phyloP scores from a whole-genome alignment of 2,113 vertebrate species.

The Mormyrus iriodes region DNA sequence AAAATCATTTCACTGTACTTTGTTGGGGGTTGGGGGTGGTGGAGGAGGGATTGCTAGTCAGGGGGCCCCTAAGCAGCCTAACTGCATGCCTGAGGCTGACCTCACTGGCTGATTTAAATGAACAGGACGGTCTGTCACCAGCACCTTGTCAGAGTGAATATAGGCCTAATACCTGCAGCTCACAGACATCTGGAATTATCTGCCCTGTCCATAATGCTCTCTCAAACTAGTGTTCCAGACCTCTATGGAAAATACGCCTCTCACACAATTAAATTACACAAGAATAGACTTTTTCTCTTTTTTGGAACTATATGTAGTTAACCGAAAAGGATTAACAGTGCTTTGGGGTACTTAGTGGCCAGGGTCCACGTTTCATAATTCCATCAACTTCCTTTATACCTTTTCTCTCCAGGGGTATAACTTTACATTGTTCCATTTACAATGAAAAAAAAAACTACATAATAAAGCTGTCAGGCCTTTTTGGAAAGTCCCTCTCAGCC shows the following conservation, averaged over 20 bases:
- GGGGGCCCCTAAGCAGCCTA: not conserved
- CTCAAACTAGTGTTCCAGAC: not conserved
- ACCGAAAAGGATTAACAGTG: not conserved
- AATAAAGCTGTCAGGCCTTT: constrained; percentile 3
- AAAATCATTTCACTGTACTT: not conserved
- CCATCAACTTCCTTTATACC: not conserved
- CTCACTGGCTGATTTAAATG: not conserved
- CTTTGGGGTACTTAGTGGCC: not conserved
- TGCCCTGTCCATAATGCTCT: not conserved
- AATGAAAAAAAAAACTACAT: not conserved
- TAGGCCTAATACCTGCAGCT: not conserved
- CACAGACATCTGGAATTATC: not conserved
- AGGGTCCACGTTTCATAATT: not conserved
- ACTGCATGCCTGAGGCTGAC: not conserved
- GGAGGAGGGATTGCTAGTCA: not conserved
- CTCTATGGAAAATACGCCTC: not conserved
- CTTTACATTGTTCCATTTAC: constrained; percentile 4
- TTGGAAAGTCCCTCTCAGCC: constrained; percentile 8
- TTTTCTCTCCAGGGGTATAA: not conserved
- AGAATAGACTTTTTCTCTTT: not conserved
- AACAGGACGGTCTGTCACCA: not conserved
- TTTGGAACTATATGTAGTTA: not conserved
- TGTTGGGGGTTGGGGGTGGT: not conserved
- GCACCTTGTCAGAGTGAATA: not conserved
- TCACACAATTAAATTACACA: not conserved